Evolutionary conservation across 2,888 invertebrate genomes (phyloP).

Genomic region (Aricia artaxerxes): DNA sequence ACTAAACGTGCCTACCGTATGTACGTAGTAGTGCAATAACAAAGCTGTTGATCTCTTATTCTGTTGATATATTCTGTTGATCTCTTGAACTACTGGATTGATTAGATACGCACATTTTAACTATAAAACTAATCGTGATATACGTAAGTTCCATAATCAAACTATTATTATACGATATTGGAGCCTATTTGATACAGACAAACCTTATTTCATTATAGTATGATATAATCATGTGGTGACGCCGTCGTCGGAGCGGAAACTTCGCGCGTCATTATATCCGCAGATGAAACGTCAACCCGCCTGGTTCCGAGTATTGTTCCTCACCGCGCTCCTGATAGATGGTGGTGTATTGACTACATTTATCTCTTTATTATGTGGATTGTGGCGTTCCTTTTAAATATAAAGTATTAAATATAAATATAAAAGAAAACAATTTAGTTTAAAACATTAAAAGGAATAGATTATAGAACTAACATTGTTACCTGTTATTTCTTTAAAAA

Average conservation of each 20-base stretch:
- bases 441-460: not conserved
- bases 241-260: constrained; percentile 61
- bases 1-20: no score
- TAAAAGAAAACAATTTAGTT: not conserved
- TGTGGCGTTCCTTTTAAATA: not conserved
- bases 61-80: no score
- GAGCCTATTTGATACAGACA: not conserved
- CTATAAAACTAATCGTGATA: no score
- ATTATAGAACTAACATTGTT: no score
- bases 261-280: constrained; percentile 43
- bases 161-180: no score
- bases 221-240: constrained; percentile 41
- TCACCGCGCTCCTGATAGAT: not conserved
- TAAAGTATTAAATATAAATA: no score
- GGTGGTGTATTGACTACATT: not conserved
- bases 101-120: no score
- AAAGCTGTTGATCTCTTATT: no score
- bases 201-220: not conserved
- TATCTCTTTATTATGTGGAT: not conserved
- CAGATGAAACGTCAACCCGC: constrained; percentile 18
- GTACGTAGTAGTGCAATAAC: no score
- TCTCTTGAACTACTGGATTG: no score
- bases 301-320: not conserved
- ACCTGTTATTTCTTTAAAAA: no score
- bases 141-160: no score